Evolutionary conservation across 2,113 vertebrate species (phyloP).

Genomic region (Phyllopteryx taeniolatus): DNA sequence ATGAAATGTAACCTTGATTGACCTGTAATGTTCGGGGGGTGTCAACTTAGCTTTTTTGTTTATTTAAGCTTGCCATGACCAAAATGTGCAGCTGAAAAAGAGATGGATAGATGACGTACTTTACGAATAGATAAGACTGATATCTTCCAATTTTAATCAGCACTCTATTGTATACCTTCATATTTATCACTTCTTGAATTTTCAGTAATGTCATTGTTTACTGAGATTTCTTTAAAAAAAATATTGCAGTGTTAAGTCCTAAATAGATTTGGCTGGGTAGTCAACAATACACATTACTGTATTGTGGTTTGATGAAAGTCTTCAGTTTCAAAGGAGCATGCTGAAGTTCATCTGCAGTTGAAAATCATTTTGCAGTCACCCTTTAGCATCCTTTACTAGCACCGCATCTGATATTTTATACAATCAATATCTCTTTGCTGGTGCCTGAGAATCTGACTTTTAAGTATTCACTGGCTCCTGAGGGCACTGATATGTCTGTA

Average conservation of each 20-base stretch:
- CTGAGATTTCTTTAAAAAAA: not conserved
- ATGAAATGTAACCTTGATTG: no score
- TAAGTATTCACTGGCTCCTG: not conserved
- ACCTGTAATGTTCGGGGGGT: no score
- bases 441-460: not conserved
- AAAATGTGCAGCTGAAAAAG: no score
- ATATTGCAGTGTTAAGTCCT: not conserved
- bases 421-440: constrained; percentile 2
- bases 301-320: not conserved
- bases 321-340: not conserved
- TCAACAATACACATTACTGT: not conserved
- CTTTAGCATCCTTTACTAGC: not conserved
- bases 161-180: no score
- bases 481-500: not conserved
- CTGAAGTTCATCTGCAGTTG: not conserved
- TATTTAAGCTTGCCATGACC: no score
- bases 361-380: not conserved
- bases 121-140: no score
- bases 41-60: no score
- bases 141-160: no score
- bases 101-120: no score
- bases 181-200: no score
- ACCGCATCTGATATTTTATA: not conserved
- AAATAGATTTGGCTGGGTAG: not conserved
- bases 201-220: not conserved